Base-by-base conservation (phyloP, 2,888 invertebrate species). In the Apotomis turbidana region DNA sequence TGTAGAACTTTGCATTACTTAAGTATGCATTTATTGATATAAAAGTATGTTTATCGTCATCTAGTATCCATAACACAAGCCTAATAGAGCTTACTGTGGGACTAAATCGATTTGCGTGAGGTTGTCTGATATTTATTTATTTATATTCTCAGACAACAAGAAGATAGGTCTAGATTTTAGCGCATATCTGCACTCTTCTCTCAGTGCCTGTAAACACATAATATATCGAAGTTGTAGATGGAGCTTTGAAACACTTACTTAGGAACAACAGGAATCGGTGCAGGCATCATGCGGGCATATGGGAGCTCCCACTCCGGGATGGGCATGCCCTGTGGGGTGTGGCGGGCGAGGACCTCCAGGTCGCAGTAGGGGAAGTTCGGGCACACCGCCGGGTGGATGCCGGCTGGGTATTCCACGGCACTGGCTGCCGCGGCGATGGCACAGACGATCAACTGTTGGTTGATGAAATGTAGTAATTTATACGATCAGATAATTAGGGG, bases 311-410 rank as follows among this genome's bases (percentile, higher is more conserved):
- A 67, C 5, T 38, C 67, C 5, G 67, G 67, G 10, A 59, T 51
- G 51, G 67, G 49, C 36, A 59, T 4, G 6, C 38, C 38, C 13
- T n/a, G 10, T 13, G n/a, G 49, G 46, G 57, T 38, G 58, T 58
- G 36, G 38, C 38, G 67, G 2, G 51, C 51, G 0, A 67, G 38
- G 3, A 67, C 49, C 38, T 67, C 58, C 67, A 41, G 13, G 58
- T 67, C 51, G 15, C 67, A 67, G 67, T 38, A 13, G n/a, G 67
- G 67, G 58, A 38, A 67, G 67, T 67, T 59, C 36, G 67, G 67
- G 51, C 67, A 67, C 10, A 67, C 5, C 36, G 44, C 13, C 0
- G 67, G 67, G 51, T 59, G 58, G 49, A 67, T 58, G 10, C 58
- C 67, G 13, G 67, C 46, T 0, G 66, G 66, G 58, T 57, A 59